Evolutionary conservation across 2,113 vertebrate species (phyloP), one percentile per base, ranked within the genome.

Genomic region (Patagioenas fasciata): DNA sequence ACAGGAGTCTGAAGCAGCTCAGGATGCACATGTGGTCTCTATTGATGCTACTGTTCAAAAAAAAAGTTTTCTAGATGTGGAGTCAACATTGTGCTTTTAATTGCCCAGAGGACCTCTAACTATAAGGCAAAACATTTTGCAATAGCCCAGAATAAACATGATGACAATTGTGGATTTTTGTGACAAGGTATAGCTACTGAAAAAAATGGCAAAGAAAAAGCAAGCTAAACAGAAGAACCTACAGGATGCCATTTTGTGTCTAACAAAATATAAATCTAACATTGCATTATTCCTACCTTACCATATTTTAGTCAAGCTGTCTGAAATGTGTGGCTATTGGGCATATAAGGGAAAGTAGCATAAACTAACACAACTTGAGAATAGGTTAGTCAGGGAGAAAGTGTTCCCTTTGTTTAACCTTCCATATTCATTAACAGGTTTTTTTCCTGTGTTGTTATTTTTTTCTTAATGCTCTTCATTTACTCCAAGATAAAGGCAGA

Each of bases 101-200:
- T 48, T 54, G 38, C 32, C 64, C 38, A 48, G 70, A 57, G 44
- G 23, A 21, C 12, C 9, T 65, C 38, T 61, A 29, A 16, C 24
- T 32, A 0, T 34, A 70, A 54, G 57, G 42, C 25, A 88, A 65
- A 79, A 69, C 21, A 14, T 86, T 90, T 13, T 88, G 66, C 51
- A 44, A 36, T 64, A 73, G 50, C 58, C 14, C 13, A 29, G 54
- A 71, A 56, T 51, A 44, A 91, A 13, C 0, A 2, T 32, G 57
- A 53, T 48, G 48, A 2, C 44, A 24, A 4, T 61, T 12, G 51
- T 66, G 60, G 40, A 12, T 69, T 60, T 21, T 0, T 38, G 40
- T 42, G 60, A 13, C n/a, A 17, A 23, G 0, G 4, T 74, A 28
- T 10, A 13, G 1, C 0, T 16, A 10, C 14, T 28, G 54, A 31